Evolutionary conservation across 1,140 invertebrate species (phyloP), one percentile per base, ranked within the genome.

Genomic region (Steinernema khuongi): DNA sequence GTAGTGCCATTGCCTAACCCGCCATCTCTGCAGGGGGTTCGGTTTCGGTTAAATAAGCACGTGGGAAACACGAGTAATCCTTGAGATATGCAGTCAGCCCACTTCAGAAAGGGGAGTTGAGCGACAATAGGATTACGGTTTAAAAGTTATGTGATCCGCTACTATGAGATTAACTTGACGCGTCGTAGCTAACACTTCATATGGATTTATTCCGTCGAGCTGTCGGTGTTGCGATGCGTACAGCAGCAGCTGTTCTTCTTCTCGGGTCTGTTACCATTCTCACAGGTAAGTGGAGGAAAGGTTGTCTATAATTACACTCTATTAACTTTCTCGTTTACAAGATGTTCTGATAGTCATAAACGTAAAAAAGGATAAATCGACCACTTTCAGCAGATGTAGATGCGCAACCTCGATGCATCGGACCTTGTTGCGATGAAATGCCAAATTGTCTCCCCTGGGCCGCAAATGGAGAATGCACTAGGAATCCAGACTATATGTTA

Each of bases 401-500:
- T 17, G 50, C 50, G 7, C 50, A 60, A 60, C 22, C 50, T 26
- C 50, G 50, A 60, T 60, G 50, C 19, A 14, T 60, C 22, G 50
- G 50, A 14, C 50, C 50, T 26, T 60, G 50, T 22, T 60, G 50
- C 50, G 50, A 60, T 26, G 50, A 60, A 14, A 14, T n/a, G 4
- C 22, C 50, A 22, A 60, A 22, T 22, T 60, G 50, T 26, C 26
- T 60, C 50, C 4, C 11, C 4, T 60, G 50, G 50, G 50, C 50
- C 50, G 50, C 14, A 14, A 60, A n/a, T 11, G 50, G 50, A 14
- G 75, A 77, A 66, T 77, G 75, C 31, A 41, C 70, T 7, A 11
- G 43, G 0, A 77, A 77, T 68, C 75, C 75, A 1, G 67, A 68
- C 18, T 77, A 41, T 67, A 77, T 77, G 75, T 32, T 68, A 4